These are phyloP conservation scores for Zoanthus gigantus DNA, from an alignment of 92 coral and sea anemone genomes.

Conservation along the genomic window DNA sequence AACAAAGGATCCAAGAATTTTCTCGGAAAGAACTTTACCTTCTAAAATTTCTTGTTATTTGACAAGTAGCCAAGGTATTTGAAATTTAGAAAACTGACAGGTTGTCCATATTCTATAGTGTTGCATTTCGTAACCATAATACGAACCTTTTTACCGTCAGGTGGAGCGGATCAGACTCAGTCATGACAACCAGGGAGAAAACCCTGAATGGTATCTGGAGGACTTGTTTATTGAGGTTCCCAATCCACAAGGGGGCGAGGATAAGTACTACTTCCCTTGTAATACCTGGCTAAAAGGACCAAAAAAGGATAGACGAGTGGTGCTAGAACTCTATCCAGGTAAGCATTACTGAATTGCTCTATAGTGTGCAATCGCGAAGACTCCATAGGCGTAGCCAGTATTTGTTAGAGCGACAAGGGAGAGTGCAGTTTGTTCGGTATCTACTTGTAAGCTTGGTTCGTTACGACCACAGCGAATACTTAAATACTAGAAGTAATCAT, in stretches of 20 bases:
- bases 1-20: no score
- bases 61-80: no score
- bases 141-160: conserved; percentile 26
- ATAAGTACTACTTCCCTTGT: conserved; percentile 81
- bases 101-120: no score
- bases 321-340: conserved; percentile 91
- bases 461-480: no score
- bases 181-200: conserved; percentile 87
- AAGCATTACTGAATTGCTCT: not conserved
- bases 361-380: not conserved
- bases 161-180: conserved; percentile 87
- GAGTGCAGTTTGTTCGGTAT: no score
- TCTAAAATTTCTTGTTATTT: no score
- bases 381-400: not conserved
- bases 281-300: conserved; percentile 88
- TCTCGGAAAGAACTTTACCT: no score
- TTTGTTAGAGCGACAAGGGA: no score
- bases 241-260: conserved; percentile 50
- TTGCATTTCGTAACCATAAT: no score
- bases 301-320: conserved; percentile 76
- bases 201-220: conserved; percentile 96
- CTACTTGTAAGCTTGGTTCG: no score
- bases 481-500: no score
- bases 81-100: no score
- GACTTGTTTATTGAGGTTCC: conserved; percentile 76